Base-by-base conservation (phyloP, 2,888 invertebrate genomes). In the Suillia variegata region DNA sequence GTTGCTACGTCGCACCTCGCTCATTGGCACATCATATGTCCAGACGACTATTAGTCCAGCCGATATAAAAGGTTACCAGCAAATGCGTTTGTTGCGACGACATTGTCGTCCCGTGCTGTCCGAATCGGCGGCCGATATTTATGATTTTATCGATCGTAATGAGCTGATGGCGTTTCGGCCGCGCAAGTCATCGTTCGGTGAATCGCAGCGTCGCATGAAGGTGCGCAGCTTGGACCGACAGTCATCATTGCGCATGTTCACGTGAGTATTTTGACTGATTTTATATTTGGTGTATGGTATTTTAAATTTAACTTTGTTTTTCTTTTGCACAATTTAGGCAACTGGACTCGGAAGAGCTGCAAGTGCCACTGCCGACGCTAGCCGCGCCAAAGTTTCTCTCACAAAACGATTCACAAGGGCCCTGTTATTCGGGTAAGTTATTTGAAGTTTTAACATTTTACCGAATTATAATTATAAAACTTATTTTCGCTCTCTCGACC, bases 51-150 rank as follows among this genome's bases (percentile, higher is more conserved):
- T 91, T 15, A 90, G 90, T 70, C 88, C 90, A 68, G 86, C 89
- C 80, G 91, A 92, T 77, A 86, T 91, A 74, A 86, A 89, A 54
- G 92, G 92, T 52, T 92, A 91, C 73, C 89, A 89, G 2, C 90
- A 89, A 18, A 78, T 92, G 54, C 87, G 90, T 70, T 87, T 86
- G 22, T 78, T 92, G 33, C 87, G 91, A 62, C 85, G 85, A 31
- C 85, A 87, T 78, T 85, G 88, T 72, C 86, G 88, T 62, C 89
- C 89, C 3, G 87, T 88, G 69, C 83, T 87, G 62, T 87, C 88
- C 0, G 89, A 89, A 71, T 88, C 87, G 22, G 85, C 86, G 10
- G 85, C 86, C 5, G 84, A 85, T 42, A 84, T 86, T 2, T 83
- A 85, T 24, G 85, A 86, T 54, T 83, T 85, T 12, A 75, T 79